Evolutionary conservation across 2,797 vertebrate species (phyloP).

Genomic region (Pseudotriccus pelzelni): DNA sequence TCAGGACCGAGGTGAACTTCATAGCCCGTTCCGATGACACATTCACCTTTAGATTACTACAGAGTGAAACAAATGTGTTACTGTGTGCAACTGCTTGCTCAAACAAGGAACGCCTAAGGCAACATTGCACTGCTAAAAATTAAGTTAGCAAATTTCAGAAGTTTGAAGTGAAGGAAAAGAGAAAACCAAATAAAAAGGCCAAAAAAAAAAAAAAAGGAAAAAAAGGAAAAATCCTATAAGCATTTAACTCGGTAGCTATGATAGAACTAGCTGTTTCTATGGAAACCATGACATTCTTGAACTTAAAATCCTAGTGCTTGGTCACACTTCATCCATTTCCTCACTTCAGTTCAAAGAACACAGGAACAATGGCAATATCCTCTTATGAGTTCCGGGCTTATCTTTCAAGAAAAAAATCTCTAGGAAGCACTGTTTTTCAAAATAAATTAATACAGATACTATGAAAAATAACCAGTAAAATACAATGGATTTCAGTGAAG

Average conservation of each 20-base stretch:
- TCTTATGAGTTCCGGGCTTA: not conserved
- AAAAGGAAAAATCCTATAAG: not conserved
- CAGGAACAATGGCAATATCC: not conserved
- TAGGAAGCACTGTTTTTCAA: not conserved
- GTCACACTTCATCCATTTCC: conserved; percentile 1
- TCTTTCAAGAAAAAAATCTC: not conserved
- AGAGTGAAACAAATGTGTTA: not conserved
- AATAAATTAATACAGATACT: not conserved
- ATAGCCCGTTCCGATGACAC: not conserved
- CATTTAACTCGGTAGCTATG: not conserved
- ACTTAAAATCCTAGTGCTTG: conserved; percentile 17
- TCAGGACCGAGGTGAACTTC: not conserved
- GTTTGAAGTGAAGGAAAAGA: not conserved
- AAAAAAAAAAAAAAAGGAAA: not conserved
- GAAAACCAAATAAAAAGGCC: not conserved
- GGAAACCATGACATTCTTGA: conserved; percentile 3
- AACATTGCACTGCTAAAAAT: not conserved
- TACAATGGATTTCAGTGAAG: not conserved
- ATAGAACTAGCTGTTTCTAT: conserved; percentile 9
- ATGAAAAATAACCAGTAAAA: not conserved
- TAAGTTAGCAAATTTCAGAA: not conserved
- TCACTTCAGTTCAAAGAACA: not conserved
- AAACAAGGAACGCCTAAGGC: not conserved
- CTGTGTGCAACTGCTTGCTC: not conserved
- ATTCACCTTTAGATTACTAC: not conserved